phyloP scores from a whole-genome alignment of 2,113 vertebrate species.

The Trematomus loennbergii region DNA sequence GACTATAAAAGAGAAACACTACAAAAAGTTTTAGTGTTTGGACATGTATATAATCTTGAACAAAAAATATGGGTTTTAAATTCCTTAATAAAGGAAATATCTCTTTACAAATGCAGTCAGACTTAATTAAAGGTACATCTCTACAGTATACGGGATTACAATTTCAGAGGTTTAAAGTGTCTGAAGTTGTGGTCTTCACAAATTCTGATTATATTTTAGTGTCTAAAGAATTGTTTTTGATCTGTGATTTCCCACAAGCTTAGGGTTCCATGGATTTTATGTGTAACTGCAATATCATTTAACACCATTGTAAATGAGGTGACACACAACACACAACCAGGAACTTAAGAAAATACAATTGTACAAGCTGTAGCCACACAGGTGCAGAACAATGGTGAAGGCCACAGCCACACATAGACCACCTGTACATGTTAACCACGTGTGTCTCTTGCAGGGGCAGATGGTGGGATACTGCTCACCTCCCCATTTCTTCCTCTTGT shows the following conservation, averaged over 20 bases:
- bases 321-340: constrained; percentile 8
- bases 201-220: neutral
- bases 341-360: neutral
- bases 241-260: neutral
- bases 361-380: constrained; percentile 8
- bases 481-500: constrained; percentile 16
- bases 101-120: neutral
- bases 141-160: neutral
- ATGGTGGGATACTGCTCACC: constrained; percentile 14
- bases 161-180: constrained; percentile 1
- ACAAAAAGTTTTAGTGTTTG: neutral
- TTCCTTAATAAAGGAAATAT: neutral
- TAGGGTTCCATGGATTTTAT: neutral
- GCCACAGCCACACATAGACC: constrained; percentile 39
- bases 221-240: neutral
- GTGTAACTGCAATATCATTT: constrained; percentile 9
- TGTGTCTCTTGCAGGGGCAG: constrained; percentile 28
- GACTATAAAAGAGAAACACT: neutral
- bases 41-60: too few species aligned
- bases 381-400: constrained; percentile 26
- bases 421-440: constrained; percentile 56
- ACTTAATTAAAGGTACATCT: neutral
- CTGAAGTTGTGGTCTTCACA: neutral
- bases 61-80: too few species aligned
- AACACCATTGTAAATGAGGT: neutral